Base-by-base conservation (phyloP, 2,888 invertebrate species). In the Acrocera orbiculus region DNA sequence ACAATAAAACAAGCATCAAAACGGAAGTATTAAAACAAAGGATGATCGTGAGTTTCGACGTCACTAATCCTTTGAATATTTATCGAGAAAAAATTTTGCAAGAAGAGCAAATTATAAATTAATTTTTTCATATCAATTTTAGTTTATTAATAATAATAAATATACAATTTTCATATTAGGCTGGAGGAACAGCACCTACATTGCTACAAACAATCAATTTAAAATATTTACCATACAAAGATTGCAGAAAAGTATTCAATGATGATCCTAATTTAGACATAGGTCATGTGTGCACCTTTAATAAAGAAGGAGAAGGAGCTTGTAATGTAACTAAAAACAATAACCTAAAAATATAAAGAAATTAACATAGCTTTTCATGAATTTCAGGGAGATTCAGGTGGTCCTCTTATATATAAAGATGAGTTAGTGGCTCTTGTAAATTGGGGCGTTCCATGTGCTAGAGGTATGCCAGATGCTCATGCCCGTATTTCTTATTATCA, bases 261-360 rank as follows among this genome's bases (percentile, higher is more conserved):
- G 56, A 55, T n/a, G 52, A 61, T 29, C 58, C 61, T 25, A 58
- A 57, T 0, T 65, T 70, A 2, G 69, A 64, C 43, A 59, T 66
- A 13, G 65, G 68, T 0, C 71, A 73, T 41, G 58, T 73, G 27
- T 73, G 73, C 41, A 70, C 73, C 1, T 56, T 66, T 30, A 69
- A 67, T 1, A 62, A 63, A 31, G 53, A 55, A 3, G 71, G 70
- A 1, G 62, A 70, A 35, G 72, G 72, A 0, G 68, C 51, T 1
- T 56, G 54, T 31, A 52, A 55, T 32, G n/a, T n/a, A n/a, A n/a
- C n/a, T n/a, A n/a, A n/a, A n/a, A n/a, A n/a, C n/a, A n/a, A n/a
- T n/a, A n/a, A n/a, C n/a, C n/a, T n/a, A n/a, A n/a, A n/a, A n/a
- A n/a, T n/a, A n/a, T n/a, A n/a, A n/a, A n/a, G n/a, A n/a, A n/a